A percentile compares a stretch with the other conserved stretches of the same genome.
Conservation (phyloP, 2,888 invertebrate species). For the Rotaria sp. region DNA sequence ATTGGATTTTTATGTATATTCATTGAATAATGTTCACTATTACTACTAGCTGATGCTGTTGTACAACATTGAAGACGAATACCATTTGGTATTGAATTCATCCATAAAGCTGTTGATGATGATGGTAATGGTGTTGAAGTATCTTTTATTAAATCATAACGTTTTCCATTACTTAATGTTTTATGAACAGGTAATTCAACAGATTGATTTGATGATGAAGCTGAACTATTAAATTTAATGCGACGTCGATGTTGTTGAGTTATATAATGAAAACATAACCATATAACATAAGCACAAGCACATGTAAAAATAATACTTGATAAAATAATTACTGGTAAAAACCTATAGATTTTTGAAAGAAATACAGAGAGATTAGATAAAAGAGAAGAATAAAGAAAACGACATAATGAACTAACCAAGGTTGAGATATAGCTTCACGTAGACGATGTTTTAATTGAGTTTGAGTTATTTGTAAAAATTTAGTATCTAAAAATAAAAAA, state of each 20-base stretch:
- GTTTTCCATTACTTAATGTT: constrained; percentile 12
- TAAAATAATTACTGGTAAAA: not conserved
- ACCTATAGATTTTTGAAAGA: not conserved
- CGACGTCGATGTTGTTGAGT: not conserved
- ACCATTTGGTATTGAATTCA: constrained; percentile 28
- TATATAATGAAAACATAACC: constrained; percentile 11
- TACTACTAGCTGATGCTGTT: not conserved
- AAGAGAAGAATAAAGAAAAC: not conserved
- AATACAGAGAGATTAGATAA: not conserved
- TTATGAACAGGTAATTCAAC: constrained; percentile 18
- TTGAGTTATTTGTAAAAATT: not conserved
- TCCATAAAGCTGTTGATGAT: constrained; percentile 10
- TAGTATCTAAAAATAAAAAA: not conserved
- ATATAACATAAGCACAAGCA: not conserved
- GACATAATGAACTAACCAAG: not conserved
- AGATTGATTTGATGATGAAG: not conserved
- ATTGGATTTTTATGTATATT: constrained; percentile 17
- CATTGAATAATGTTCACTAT: constrained; percentile 6
- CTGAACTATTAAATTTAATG: not conserved
- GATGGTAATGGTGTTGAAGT: not conserved
- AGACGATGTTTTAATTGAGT: not conserved
- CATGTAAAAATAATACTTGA: not conserved
- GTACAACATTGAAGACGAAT: not conserved
- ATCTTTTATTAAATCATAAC: constrained; percentile 21
- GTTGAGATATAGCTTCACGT: not conserved